Evolutionary conservation across 2,797 vertebrate species (phyloP).

Genomic region (Clamator glandarius): DNA sequence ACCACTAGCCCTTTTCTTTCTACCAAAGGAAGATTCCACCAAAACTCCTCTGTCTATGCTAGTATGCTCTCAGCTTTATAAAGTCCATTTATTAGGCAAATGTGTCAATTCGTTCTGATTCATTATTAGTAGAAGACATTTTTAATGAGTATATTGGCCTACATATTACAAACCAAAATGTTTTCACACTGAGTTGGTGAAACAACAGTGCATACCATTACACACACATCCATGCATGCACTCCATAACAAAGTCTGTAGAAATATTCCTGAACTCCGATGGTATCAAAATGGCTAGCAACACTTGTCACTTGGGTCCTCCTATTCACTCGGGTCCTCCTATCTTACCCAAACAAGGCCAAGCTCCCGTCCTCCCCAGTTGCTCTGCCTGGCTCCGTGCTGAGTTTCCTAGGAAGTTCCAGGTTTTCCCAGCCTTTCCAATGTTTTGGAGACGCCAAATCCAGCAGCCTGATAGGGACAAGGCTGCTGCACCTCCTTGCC

Average conservation of each 20-base stretch:
- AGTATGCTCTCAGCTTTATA: not conserved
- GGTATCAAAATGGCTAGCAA: not conserved
- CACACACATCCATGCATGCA: accelerated
- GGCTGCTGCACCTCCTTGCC: not conserved
- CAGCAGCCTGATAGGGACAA: not conserved
- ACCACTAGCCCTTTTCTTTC: not conserved
- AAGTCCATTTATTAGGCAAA: not conserved
- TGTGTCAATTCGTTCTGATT: not conserved
- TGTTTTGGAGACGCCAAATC: not conserved
- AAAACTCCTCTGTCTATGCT: not conserved
- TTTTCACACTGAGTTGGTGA: not conserved
- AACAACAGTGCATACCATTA: not conserved
- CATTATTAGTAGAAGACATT: not conserved
- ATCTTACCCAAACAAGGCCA: not conserved
- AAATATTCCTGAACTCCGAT: not conserved
- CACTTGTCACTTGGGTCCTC: not conserved
- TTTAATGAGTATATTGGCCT: not conserved
- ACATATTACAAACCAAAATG: not conserved
- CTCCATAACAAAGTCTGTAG: not conserved
- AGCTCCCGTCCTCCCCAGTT: not conserved
- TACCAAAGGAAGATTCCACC: not conserved
- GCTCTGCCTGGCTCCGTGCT: not conserved
- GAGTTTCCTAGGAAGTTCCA: not conserved
- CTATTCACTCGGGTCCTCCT: not conserved
- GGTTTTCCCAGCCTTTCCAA: too few species aligned